Evolutionary conservation across 2,888 invertebrate species (phyloP).

Genomic region (Chirona hameri): DNA sequence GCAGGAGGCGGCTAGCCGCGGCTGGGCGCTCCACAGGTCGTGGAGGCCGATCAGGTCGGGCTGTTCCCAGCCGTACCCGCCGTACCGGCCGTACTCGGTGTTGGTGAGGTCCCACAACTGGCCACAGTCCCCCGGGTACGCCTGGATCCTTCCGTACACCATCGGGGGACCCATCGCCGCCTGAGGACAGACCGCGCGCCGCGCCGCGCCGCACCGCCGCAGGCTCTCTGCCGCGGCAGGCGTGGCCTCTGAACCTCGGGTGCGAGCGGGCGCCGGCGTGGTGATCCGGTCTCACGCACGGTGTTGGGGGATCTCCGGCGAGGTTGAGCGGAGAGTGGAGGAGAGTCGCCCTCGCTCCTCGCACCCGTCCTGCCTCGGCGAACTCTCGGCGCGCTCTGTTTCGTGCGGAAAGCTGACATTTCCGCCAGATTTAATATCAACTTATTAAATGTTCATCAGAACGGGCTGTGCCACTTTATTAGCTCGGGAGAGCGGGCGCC

Average conservation of each 20-base stretch:
- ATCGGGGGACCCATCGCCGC: background rate
- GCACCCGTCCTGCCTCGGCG: background rate
- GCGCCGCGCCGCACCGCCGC: too few species aligned
- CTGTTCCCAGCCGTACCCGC: conserved; percentile 31
- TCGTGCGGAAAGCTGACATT: conserved; percentile 12
- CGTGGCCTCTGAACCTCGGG: too few species aligned
- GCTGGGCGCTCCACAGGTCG: conserved; percentile 8
- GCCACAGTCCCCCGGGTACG: background rate
- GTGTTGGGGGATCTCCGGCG: too few species aligned
- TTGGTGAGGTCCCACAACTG: conserved; percentile 37
- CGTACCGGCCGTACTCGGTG: conserved; percentile 39
- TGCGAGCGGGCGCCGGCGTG: too few species aligned
- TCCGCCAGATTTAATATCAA: conserved; percentile 28
- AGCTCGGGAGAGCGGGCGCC: background rate
- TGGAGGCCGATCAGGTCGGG: conserved; percentile 6
- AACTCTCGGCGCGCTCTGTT: background rate
- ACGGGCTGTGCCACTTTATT: conserved; percentile 4
- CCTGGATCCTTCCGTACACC: background rate
- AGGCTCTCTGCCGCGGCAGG: too few species aligned
- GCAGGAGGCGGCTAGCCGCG: background rate
- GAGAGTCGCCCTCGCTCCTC: background rate
- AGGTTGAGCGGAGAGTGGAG: too few species aligned
- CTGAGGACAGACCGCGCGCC: background rate
- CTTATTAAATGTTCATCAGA: conserved; percentile 28
- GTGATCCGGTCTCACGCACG: too few species aligned